Evolutionary conservation across 2,113 vertebrate species (phyloP).

Genomic region (Strigops habroptila): DNA sequence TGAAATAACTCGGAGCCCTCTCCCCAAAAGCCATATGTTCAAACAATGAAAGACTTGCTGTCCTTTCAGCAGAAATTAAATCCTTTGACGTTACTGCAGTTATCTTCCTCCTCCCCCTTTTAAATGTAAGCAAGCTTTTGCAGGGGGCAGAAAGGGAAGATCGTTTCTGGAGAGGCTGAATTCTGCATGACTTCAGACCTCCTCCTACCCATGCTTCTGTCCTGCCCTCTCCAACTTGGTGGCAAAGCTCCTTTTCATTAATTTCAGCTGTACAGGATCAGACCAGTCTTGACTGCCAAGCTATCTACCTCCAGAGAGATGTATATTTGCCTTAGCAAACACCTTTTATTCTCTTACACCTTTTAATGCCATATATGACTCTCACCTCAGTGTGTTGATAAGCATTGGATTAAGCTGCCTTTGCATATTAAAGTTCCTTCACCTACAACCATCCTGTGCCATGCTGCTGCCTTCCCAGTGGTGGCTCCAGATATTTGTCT

Average conservation of each 20-base stretch:
- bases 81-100: slow-evolving; percentile 25
- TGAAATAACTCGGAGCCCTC: not conserved
- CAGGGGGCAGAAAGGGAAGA: not conserved
- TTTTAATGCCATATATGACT: not conserved
- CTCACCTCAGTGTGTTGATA: not conserved
- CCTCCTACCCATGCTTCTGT: not conserved
- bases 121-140: not conserved
- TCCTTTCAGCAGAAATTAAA: slow-evolving; percentile 42
- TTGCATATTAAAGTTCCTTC: not conserved
- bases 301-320: not conserved
- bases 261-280: not conserved
- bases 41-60: not conserved
- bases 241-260: not conserved
- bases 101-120: not conserved
- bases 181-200: not conserved
- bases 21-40: slow-evolving; percentile 12
- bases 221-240: not conserved
- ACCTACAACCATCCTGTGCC: not conserved
- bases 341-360: not conserved
- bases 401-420: not conserved
- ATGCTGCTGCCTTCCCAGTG: not conserved
- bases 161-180: not conserved
- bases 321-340: not conserved
- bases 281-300: not conserved
- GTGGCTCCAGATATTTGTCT: not conserved